Evolutionary conservation across 2,797 vertebrate genomes (phyloP), one percentile per base, ranked within the genome.

Genomic region (Adrianichthys oophorus): DNA sequence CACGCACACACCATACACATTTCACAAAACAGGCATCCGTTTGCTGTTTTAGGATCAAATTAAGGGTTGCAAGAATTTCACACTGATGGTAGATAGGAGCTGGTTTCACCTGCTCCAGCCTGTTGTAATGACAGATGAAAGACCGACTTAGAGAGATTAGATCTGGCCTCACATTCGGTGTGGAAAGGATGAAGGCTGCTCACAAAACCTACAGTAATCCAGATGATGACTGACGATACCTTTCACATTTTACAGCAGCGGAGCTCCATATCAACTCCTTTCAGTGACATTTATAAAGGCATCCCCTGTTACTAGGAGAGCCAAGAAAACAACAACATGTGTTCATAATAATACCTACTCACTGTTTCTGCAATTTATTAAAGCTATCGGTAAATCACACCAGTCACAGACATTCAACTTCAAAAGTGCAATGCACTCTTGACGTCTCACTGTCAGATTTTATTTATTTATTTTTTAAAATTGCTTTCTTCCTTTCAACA

Each of bases 11-110:
- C 51, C 47, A 26, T 62, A 62, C 59, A 59, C 50, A 45, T 65
- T 62, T 70, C 56, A 82, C 75, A 83, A 83, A 21, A 82, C 70
- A 82, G 65, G 74, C 79, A 76, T 79, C 66, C 79, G 79, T 90
- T 92, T 90, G 89, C 88, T 93, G 85, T 91, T 91, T 91, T 90
- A 90, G 87, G 91, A 91, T 92, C 91, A 91, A 90, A 91, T 92
- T 91, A 90, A 37, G 84, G 79, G 87, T 85, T 83, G 85, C 74
- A 88, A 80, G 90, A 91, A 91, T 90, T 89, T 91, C 87, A 88
- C 88, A 89, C 85, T 81, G 89, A 90, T 85, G 82, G 79, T 70
- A 68, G 83, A 87, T 84, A 72, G 65, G 71, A 77, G 79, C 52
- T 32, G 21, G 72, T 76, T 37, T 90, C 87, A 91, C 90, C 87